Conservation (phyloP, 2,888 invertebrate species). For the Lomographa bimaculata region DNA sequence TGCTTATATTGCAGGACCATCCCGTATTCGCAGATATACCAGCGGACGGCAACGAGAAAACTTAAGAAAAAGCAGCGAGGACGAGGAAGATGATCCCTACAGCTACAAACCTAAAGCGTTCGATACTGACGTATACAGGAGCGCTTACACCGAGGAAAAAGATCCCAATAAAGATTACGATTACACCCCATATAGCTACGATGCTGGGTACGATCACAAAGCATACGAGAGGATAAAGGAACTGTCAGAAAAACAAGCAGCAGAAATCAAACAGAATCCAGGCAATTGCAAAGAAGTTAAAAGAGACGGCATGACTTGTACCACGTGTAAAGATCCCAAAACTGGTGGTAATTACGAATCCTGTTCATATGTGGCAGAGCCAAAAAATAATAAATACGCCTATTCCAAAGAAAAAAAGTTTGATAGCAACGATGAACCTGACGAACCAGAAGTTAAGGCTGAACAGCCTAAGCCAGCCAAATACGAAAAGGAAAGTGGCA, state of each 20-base stretch:
- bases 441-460: conserved; percentile 67
- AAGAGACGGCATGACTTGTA: conserved; percentile 87
- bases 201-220: conserved; percentile 78
- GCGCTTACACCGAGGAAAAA: conserved; percentile 71
- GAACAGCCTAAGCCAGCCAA: conserved; percentile 61
- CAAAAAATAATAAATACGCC: conserved; percentile 87
- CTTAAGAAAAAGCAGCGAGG: conserved; percentile 59
- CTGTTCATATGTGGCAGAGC: conserved; percentile 90
- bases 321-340: conserved; percentile 88
- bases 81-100: conserved; percentile 78
- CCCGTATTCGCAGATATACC: conserved; percentile 76
- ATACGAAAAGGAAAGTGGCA: conserved; percentile 53
- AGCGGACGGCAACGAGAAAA: conserved; percentile 70
- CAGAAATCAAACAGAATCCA: conserved; percentile 84
- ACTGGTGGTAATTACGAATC: conserved; percentile 91
- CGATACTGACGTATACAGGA: conserved; percentile 65
- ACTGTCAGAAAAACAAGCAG: conserved; percentile 85
- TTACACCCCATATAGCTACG: conserved; percentile 71
- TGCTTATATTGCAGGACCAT: conserved; percentile 75
- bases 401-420: conserved; percentile 86
- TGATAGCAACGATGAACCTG: conserved; percentile 83
- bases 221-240: conserved; percentile 83
- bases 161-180: conserved; percentile 70
- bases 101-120: conserved; percentile 81
- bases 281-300: conserved; percentile 86